phyloP scores from a whole-genome alignment of 2,888 invertebrate species.

The Troides helena region DNA sequence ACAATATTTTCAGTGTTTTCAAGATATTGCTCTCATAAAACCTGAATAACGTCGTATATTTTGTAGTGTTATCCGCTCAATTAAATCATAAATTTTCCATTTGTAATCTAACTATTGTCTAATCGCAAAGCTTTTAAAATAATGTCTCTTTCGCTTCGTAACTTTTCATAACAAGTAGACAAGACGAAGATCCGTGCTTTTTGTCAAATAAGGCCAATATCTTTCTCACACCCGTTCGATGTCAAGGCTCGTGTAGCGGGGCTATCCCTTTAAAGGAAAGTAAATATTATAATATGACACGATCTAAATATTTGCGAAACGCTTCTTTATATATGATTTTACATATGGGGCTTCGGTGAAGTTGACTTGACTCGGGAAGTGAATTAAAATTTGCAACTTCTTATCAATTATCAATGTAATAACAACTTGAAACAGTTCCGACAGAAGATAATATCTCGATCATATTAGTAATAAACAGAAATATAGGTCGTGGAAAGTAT shows the following conservation, averaged over 20 bases:
- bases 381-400: background rate
- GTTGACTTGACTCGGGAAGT: background rate
- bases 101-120: constrained; percentile 17
- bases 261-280: constrained; percentile 8
- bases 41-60: background rate
- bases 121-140: constrained; percentile 29
- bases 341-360: background rate
- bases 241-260: constrained; percentile 20
- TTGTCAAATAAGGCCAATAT: constrained; percentile 46
- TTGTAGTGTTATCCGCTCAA: background rate
- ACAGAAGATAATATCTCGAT: too few relatives aligned
- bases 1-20: too few relatives aligned
- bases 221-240: constrained; percentile 31
- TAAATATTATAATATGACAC: constrained; percentile 17
- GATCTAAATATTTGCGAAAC: constrained; percentile 20
- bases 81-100: background rate
- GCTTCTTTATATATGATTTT: background rate
- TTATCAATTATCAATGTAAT: background rate
- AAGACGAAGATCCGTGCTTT: constrained; percentile 43
- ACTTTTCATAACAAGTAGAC: constrained; percentile 47
- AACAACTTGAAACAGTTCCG: too few relatives aligned
- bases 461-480: too few relatives aligned
- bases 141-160: constrained; percentile 33
- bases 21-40: too few relatives aligned
- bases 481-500: too few relatives aligned